phyloP scores from a whole-genome alignment of 2,113 vertebrate species.

The Steatornis caripensis region DNA sequence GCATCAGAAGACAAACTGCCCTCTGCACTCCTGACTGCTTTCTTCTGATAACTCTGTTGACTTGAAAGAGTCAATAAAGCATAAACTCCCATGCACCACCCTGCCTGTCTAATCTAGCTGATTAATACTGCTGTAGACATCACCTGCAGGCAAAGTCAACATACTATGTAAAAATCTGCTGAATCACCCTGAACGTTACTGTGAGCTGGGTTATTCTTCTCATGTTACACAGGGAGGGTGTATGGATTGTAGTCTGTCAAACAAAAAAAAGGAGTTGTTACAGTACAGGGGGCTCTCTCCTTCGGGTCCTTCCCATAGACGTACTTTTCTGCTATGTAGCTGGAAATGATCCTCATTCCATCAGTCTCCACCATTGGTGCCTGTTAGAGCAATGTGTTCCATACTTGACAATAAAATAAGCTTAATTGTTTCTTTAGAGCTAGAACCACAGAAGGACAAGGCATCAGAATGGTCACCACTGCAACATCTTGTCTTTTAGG shows the following conservation, averaged over 20 bases:
- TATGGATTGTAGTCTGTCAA: neutral
- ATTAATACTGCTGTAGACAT: neutral
- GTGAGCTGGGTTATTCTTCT: neutral
- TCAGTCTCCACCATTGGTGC: slow-evolving; percentile 72
- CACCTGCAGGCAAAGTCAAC: neutral
- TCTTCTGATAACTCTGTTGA: neutral
- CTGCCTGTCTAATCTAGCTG: neutral
- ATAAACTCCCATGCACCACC: neutral
- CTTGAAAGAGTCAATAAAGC: neutral
- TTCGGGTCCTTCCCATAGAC: slow-evolving; percentile 72
- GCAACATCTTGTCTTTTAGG: neutral
- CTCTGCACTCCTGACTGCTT: neutral
- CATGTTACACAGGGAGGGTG: accelerated
- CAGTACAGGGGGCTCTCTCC: slow-evolving; percentile 65
- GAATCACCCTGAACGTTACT: neutral
- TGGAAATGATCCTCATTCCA: slow-evolving; percentile 66
- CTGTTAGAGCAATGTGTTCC: slow-evolving; percentile 67
- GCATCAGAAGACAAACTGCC: neutral
- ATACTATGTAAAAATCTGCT: neutral
- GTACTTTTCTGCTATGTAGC: slow-evolving; percentile 75
- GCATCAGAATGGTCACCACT: neutral
- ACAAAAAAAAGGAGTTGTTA: neutral
- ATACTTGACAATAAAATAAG: neutral
- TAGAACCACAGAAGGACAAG: neutral
- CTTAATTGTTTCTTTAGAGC: neutral